phyloP scores from a whole-genome alignment of 2,113 vertebrate genomes.

The Etia nguti region DNA sequence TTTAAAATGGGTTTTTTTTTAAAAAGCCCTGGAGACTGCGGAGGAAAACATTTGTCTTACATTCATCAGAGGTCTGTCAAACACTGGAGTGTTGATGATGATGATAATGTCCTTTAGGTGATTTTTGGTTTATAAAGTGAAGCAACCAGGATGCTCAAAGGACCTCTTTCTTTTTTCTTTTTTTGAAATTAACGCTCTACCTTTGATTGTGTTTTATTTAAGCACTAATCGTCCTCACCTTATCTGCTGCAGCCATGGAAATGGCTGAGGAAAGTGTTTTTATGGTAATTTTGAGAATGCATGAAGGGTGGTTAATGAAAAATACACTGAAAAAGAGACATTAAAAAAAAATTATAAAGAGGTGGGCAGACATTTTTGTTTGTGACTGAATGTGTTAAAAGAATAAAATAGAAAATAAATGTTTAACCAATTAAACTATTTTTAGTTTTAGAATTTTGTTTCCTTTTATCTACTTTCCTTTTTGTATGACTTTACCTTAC shows the following conservation, averaged over 20 bases:
- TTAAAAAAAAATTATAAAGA: neutral
- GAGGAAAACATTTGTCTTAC: slow-evolving; percentile 50
- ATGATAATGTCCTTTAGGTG: slow-evolving; percentile 3
- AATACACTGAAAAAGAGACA: neutral
- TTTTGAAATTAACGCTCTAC: neutral
- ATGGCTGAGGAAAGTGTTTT: neutral
- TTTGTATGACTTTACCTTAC: neutral
- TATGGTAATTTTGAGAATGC: neutral
- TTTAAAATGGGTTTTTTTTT: neutral
- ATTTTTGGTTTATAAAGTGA: neutral
- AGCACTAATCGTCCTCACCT: neutral
- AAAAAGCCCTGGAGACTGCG: slow-evolving; percentile 28
- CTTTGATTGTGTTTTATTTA: neutral
- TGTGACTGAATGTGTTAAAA: neutral
- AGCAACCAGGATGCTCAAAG: neutral
- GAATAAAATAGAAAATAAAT: neutral
- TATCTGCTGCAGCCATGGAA: neutral
- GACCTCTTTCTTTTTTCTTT: neutral
- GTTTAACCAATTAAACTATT: neutral
- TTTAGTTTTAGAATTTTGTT: neutral
- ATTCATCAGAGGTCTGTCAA: slow-evolving; percentile 50
- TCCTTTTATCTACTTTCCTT: neutral
- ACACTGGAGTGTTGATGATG: slow-evolving; percentile 11
- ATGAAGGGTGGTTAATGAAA: neutral
- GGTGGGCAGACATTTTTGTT: neutral